Evolutionary conservation across 2,797 vertebrate genomes (phyloP).

Genomic region (Epinephelus coioides): DNA sequence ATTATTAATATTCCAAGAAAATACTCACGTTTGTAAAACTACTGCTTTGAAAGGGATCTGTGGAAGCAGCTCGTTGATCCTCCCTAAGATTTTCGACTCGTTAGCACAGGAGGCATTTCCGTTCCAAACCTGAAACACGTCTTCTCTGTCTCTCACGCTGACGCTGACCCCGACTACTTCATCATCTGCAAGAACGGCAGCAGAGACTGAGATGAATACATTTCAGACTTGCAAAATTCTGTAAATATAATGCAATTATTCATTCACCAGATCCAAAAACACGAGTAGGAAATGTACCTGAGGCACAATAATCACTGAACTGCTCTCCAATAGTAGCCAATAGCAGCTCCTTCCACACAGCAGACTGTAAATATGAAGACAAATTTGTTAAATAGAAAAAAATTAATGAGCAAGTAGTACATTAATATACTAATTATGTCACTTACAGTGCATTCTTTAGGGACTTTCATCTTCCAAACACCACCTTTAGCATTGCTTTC

Average conservation of each 20-base stretch:
- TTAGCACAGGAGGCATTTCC: slow-evolving; percentile 91
- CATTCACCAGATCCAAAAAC: neutral
- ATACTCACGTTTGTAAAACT: slow-evolving; percentile 98
- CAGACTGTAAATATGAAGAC: slow-evolving; percentile 81
- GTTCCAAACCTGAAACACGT: slow-evolving; percentile 96
- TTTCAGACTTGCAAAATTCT: neutral
- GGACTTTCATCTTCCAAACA: slow-evolving; percentile 98
- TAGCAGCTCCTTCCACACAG: slow-evolving; percentile 96
- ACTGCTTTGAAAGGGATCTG: slow-evolving; percentile 93
- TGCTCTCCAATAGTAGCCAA: slow-evolving; percentile 97
- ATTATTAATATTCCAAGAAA: neutral
- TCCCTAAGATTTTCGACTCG: slow-evolving; percentile 92
- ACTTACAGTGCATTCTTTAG: slow-evolving; percentile 94
- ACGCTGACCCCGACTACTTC: slow-evolving; percentile 96
- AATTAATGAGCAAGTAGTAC: neutral
- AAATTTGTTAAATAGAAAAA: neutral
- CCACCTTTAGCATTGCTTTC: slow-evolving; percentile 98
- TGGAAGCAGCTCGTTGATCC: slow-evolving; percentile 94
- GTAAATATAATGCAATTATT: neutral
- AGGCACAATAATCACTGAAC: slow-evolving; percentile 92
- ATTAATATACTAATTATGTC: neutral
- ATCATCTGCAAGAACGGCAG: slow-evolving; percentile 86
- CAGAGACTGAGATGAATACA: neutral
- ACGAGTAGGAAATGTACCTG: slow-evolving; percentile 84
- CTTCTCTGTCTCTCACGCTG: slow-evolving; percentile 93